Percentiles rank a stretch among this genome's conserved stretches.
Evolutionary conservation across 2,113 vertebrate species (phyloP).

Genomic region (Phrynocephalus versicolor): DNA sequence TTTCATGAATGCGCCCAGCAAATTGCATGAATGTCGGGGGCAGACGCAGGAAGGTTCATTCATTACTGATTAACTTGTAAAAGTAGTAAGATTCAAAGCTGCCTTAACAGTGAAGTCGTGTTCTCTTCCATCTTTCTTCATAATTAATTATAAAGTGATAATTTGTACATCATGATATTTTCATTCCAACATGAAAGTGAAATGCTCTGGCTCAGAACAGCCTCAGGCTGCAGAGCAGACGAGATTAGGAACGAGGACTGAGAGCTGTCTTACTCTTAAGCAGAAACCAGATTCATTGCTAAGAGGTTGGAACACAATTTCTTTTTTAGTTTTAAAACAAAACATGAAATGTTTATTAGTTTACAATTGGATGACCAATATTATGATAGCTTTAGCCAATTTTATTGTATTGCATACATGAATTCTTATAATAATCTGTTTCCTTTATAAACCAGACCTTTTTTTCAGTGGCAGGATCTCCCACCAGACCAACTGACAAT

Average conservation of each 20-base stretch:
- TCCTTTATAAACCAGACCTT: too few relatives aligned
- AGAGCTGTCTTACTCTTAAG: rapidly evolving
- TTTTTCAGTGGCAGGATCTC: too few relatives aligned
- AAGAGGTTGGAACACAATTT: too few relatives aligned
- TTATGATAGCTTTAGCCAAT: too few relatives aligned
- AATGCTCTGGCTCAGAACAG: constrained; percentile 54
- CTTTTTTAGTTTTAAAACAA: too few relatives aligned
- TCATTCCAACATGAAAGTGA: constrained; percentile 70
- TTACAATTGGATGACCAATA: too few relatives aligned
- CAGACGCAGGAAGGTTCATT: constrained; percentile 31
- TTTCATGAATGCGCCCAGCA: constrained; percentile 59
- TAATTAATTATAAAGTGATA: constrained; percentile 82
- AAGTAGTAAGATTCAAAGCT: constrained; percentile 74
- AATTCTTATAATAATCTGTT: too few relatives aligned
- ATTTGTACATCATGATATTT: constrained; percentile 78
- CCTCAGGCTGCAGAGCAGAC: constrained; percentile 52
- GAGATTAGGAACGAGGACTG: background rate
- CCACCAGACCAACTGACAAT: too few relatives aligned
- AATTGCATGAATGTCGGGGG: background rate
- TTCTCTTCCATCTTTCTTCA: constrained; percentile 74
- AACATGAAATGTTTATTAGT: too few relatives aligned
- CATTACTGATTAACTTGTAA: constrained; percentile 67
- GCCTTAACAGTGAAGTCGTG: constrained; percentile 75
- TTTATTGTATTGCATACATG: too few relatives aligned
- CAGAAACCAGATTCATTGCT: constrained; percentile 25